phyloP scores from a whole-genome alignment of 1,140 invertebrate genomes.

The Piezodorus guildinii region DNA sequence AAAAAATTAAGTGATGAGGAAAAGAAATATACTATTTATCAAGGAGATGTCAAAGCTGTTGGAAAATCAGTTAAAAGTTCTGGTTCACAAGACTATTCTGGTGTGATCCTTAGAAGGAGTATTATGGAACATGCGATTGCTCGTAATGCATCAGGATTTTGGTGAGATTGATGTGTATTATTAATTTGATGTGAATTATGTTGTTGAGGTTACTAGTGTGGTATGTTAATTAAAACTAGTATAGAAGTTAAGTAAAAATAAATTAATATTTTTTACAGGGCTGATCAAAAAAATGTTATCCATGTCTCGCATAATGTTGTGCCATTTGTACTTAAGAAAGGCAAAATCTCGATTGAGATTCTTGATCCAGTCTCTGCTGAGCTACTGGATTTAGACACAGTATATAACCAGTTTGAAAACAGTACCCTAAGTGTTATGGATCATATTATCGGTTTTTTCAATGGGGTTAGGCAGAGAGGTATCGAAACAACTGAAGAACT shows the following conservation, averaged over 20 bases:
- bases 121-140: constrained; percentile 66
- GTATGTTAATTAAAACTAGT: no score
- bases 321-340: constrained; percentile 56
- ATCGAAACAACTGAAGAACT: constrained; percentile 69
- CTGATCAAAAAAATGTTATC: constrained; percentile 57
- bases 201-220: no score
- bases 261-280: constrained; percentile 35
- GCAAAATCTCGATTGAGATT: constrained; percentile 51
- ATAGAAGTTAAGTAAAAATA: no score
- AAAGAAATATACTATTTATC: constrained; percentile 51
- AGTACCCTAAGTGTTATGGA: constrained; percentile 54
- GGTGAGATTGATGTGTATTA: constrained; percentile 34
- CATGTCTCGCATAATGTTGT: constrained; percentile 59
- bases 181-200: no score
- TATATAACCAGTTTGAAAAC: constrained; percentile 63
- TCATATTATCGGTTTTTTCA: constrained; percentile 52
- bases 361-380: constrained; percentile 58
- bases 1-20: constrained; percentile 10
- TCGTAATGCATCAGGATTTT: constrained; percentile 61
- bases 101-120: constrained; percentile 56
- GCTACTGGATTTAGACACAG: constrained; percentile 62
- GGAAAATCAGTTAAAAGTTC: constrained; percentile 57
- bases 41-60: constrained; percentile 57
- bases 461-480: constrained; percentile 52
- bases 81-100: constrained; percentile 52